A percentile compares a stretch with the other conserved stretches of the same genome.
Conservation (phyloP, 1,140 invertebrate genomes). For the Triops longicaudatus region DNA sequence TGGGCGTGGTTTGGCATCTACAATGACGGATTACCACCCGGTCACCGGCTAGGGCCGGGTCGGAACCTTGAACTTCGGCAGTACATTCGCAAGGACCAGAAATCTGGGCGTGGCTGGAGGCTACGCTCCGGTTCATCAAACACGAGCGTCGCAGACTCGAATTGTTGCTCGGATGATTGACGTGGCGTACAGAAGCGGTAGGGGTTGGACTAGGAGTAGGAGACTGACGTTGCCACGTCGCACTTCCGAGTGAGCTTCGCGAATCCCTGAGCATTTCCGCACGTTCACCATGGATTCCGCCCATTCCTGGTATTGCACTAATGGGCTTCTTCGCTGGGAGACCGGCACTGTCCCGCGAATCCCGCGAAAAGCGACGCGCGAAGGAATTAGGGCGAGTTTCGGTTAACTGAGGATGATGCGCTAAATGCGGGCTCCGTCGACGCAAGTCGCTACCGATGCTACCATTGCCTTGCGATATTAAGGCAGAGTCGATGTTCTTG, state of each 20-base stretch:
- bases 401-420: background rate
- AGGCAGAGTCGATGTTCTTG: background rate
- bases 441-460: slow-evolving; percentile 24
- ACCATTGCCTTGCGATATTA: slow-evolving; percentile 21
- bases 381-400: slow-evolving; percentile 18
- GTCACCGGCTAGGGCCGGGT: background rate
- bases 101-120: slow-evolving; percentile 19
- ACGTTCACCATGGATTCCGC: background rate
- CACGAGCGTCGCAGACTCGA: slow-evolving; percentile 24
- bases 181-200: background rate
- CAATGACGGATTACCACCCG: background rate
- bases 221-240: background rate
- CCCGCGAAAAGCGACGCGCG: slow-evolving; percentile 18
- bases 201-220: slow-evolving; percentile 5
- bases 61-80: background rate
- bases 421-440: slow-evolving; percentile 18
- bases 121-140: slow-evolving; percentile 19
- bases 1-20: background rate
- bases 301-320: background rate
- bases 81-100: background rate
- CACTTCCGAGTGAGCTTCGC: background rate
- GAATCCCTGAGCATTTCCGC: slow-evolving; percentile 10
- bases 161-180: slow-evolving; percentile 20
- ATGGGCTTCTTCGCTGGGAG: background rate
- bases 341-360: background rate